phyloP scores from a whole-genome alignment of 2,888 invertebrate genomes.

The Platycnemis pennipes region DNA sequence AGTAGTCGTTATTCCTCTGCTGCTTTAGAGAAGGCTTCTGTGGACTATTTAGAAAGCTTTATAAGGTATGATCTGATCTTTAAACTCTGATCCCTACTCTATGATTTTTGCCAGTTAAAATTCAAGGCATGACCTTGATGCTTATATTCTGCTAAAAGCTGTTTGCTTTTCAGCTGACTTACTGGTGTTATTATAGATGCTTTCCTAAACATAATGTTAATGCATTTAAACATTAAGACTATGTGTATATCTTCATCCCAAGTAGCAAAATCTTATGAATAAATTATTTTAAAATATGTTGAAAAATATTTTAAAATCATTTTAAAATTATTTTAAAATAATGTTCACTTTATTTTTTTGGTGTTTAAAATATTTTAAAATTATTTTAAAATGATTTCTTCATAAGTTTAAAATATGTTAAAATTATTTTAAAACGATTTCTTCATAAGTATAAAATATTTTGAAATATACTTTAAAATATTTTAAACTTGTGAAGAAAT shows the following conservation, averaged over 20 bases:
- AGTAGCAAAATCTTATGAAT: no score
- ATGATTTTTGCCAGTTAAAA: slow-evolving; percentile 29
- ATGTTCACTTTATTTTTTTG: no score
- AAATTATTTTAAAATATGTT: no score
- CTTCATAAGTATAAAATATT: no score
- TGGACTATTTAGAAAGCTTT: slow-evolving; percentile 76
- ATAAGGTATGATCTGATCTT: slow-evolving; percentile 76
- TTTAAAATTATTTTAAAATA: no score
- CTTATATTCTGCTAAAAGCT: slow-evolving; percentile 7
- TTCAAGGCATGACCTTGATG: neutral
- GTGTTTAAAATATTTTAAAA: no score
- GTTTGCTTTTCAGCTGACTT: neutral
- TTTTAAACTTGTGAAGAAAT: no score
- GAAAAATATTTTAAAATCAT: no score
- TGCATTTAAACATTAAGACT: neutral
- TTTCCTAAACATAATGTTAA: slow-evolving; percentile 8
- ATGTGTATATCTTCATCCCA: neutral
- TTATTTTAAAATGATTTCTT: no score
- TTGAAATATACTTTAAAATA: no score
- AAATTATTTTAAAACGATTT: no score
- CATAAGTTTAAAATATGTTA: no score
- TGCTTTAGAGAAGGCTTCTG: slow-evolving; percentile 69
- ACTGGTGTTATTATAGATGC: slow-evolving; percentile 30
- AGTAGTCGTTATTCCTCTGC: slow-evolving; percentile 75
- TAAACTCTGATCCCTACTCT: neutral